Conservation (phyloP, 2,888 invertebrate genomes). For the Cyclophora punctaria region DNA sequence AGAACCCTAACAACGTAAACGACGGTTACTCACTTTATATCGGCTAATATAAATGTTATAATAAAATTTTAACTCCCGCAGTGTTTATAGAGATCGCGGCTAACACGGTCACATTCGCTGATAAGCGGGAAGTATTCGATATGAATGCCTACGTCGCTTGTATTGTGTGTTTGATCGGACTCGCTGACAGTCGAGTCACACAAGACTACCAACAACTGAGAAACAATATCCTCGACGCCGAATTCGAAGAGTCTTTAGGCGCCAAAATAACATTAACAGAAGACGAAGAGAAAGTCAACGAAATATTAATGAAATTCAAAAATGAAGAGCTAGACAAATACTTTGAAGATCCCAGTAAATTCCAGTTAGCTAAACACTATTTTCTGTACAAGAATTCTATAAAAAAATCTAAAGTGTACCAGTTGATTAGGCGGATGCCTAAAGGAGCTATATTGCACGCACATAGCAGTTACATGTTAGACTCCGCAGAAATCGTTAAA, state of each 20-base stretch:
- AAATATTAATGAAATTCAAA: constrained; percentile 75
- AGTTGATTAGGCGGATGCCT: constrained; percentile 80
- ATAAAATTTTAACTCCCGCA: not conserved
- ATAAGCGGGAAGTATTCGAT: constrained; percentile 6
- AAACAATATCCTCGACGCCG: constrained; percentile 43
- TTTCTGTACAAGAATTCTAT: constrained; percentile 76
- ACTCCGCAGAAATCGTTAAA: constrained; percentile 74
- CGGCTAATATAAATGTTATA: not conserved
- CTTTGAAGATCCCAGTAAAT: constrained; percentile 61
- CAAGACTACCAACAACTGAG: constrained; percentile 27
- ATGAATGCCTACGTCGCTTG: constrained; percentile 21
- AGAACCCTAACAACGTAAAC: too few relatives aligned
- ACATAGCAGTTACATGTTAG: constrained; percentile 78
- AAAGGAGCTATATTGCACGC: constrained; percentile 84
- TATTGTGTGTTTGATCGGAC: constrained; percentile 22
- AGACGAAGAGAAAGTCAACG: constrained; percentile 69
- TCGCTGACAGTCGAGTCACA: constrained; percentile 25
- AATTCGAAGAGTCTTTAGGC: constrained; percentile 64
- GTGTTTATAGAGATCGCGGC: not conserved
- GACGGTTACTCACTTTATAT: not conserved
- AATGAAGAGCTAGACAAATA: constrained; percentile 65
- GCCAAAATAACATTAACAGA: constrained; percentile 55
- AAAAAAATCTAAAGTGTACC: constrained; percentile 77
- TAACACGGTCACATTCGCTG: constrained; percentile 4
- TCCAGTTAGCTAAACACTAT: constrained; percentile 79